Evolutionary conservation across 2,888 invertebrate species (phyloP).

Genomic region (Hymenopus coronatus): DNA sequence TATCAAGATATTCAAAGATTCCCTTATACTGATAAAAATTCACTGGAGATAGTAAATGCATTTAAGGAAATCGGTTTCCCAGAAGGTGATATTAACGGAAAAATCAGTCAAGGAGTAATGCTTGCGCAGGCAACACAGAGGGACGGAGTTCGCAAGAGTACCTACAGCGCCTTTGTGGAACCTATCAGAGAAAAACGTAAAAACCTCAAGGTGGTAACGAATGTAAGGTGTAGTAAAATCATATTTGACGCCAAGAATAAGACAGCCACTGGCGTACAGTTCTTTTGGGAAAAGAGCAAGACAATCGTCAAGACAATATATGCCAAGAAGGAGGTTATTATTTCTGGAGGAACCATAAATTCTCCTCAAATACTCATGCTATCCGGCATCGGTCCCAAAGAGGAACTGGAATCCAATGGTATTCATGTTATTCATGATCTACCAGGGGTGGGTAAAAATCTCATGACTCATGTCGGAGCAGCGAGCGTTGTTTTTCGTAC

Average conservation of each 20-base stretch:
- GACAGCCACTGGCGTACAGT: neutral
- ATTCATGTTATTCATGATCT: conserved; percentile 44
- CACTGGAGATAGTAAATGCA: neutral
- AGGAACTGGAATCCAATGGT: neutral
- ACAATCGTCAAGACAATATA: neutral
- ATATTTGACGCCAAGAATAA: neutral
- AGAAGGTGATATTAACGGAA: neutral
- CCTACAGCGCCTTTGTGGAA: neutral
- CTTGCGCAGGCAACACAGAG: neutral
- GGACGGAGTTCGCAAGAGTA: neutral
- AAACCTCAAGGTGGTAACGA: conserved; percentile 4
- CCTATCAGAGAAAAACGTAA: neutral
- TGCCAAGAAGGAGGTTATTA: conserved; percentile 2
- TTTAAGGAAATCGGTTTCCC: neutral
- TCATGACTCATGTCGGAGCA: conserved; percentile 50
- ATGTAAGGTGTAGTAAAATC: neutral
- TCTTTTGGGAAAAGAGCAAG: neutral
- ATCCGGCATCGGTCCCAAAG: conserved; percentile 40
- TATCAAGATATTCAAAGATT: neutral
- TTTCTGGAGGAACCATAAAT: neutral
- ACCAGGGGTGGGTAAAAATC: conserved; percentile 57
- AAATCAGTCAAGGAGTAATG: neutral
- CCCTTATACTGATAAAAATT: neutral
- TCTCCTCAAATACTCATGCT: conserved; percentile 53
- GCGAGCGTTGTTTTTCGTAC: neutral